Percentiles rank a stretch among this genome's conserved stretches.
phyloP scores from a whole-genome alignment of 1,140 invertebrate species.

The Zophobas morio region DNA sequence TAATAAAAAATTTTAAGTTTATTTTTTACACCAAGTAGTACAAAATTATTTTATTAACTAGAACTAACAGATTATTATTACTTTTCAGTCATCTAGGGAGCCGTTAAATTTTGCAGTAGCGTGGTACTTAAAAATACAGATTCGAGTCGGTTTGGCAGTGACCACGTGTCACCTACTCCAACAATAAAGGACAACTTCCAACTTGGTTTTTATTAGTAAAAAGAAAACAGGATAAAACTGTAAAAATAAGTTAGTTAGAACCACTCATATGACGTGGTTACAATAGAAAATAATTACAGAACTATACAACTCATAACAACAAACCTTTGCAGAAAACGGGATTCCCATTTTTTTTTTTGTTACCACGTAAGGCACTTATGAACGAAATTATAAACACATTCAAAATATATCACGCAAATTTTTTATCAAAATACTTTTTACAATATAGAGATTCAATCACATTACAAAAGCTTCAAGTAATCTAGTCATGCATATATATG shows the following conservation, averaged over 20 bases:
- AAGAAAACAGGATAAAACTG: constrained; percentile 17
- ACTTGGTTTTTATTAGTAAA: constrained; percentile 32
- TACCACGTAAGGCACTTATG: constrained; percentile 40
- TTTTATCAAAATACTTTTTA: constrained; percentile 39
- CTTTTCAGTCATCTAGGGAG: no score
- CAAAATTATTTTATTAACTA: no score
- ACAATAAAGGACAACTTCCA: no score
- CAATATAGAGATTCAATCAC: constrained; percentile 36
- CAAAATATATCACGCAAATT: constrained; percentile 16
- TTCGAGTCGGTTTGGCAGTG: no score
- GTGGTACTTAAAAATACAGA: no score
- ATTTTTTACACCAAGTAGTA: no score
- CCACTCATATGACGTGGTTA: constrained; percentile 24
- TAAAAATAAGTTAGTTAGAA: constrained; percentile 22
- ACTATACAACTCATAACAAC: constrained; percentile 37
- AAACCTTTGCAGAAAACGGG: constrained; percentile 20
- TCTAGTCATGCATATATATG: constrained; percentile 6
- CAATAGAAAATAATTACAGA: constrained; percentile 4
- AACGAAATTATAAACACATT: constrained; percentile 21
- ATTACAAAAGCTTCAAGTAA: constrained; percentile 29
- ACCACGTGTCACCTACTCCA: no score
- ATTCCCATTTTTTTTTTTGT: no score
- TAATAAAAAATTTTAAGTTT: no score
- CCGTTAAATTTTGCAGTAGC: no score
- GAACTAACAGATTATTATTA: no score